A percentile compares a stretch with the other conserved stretches of the same genome.
phyloP scores from a whole-genome alignment of 2,888 invertebrate genomes.

The Eupeodes latifasciatus region DNA sequence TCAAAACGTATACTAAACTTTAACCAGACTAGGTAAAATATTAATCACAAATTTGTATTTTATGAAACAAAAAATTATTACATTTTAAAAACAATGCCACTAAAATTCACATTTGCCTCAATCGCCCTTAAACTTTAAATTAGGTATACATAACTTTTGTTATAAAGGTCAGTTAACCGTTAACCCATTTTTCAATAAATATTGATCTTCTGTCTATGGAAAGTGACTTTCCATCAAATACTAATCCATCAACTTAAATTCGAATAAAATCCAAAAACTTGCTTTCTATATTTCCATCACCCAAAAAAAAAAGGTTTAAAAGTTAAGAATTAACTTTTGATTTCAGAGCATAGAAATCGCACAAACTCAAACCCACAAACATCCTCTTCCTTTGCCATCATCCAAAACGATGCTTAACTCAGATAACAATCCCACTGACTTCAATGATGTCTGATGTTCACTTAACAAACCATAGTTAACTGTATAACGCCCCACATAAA shows the following conservation, averaged over 20 bases:
- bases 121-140: neutral
- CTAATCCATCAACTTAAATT: constrained; percentile 51
- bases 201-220: neutral
- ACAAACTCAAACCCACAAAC: neutral
- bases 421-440: constrained; percentile 53
- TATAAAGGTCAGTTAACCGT: constrained; percentile 38
- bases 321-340: constrained; percentile 61
- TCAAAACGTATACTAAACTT: too few species aligned
- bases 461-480: constrained; percentile 68
- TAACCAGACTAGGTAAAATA: too few species aligned
- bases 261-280: constrained; percentile 25
- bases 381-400: constrained; percentile 6
- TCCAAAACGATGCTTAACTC: constrained; percentile 49
- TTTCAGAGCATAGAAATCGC: constrained; percentile 3
- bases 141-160: neutral
- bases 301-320: constrained; percentile 42
- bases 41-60: too few species aligned
- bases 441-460: constrained; percentile 59
- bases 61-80: too few species aligned
- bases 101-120: too few species aligned
- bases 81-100: too few species aligned
- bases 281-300: neutral
- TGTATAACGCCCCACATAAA: constrained; percentile 43
- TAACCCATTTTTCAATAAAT: neutral
- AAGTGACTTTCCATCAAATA: constrained; percentile 28